Base-by-base conservation (phyloP, 2,888 invertebrate genomes). In the Protodeltote pygarga region DNA sequence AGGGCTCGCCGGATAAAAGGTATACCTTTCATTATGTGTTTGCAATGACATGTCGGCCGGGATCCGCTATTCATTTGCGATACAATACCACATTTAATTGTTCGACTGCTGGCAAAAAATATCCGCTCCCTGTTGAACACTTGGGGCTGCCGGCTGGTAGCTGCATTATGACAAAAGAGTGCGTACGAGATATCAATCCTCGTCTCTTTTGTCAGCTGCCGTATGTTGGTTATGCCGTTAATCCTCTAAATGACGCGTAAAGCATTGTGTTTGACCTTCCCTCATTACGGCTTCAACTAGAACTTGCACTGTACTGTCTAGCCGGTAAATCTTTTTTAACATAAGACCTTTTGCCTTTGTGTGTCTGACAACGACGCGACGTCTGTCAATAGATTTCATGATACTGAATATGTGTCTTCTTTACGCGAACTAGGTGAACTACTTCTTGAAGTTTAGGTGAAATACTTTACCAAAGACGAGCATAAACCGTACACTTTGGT, bases 1-100 rank as follows among this genome's bases (percentile, higher is more conserved):
- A 78, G 80, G 80, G 80, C 84, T 76, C 82, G 77, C 84, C 83
- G 86, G 81, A 81, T 81, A 79, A 87, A 89, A 91, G 90, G 90
- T 90, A 89, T 66, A 65, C 57, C 65, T 64, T 71, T 61, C 55
- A 72, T 71, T 71, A 64, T 72, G 57, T 64, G 42, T 65, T 71
- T 63, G 44, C 60, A 67, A 66, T 71, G 75, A 76, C 77, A 79
- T 78, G 73, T 79, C 80, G 79, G 81, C 83, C 79, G 58, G 64
- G 73, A 74, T 74, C 62, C 45, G 59, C 70, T 76, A 77, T 77
- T 75, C 76, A 74, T 79, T 79, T 72, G 63, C 53, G 65, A 54
- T 70, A 79, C 74, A 78, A 76, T 76, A 59, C 71, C 73, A 77
- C 65, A 68, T 79, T 75, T 71, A 73, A 77, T 75, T 73, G 68